Base-by-base conservation (phyloP, 2,113 vertebrate species). In the Aythya baeri region DNA sequence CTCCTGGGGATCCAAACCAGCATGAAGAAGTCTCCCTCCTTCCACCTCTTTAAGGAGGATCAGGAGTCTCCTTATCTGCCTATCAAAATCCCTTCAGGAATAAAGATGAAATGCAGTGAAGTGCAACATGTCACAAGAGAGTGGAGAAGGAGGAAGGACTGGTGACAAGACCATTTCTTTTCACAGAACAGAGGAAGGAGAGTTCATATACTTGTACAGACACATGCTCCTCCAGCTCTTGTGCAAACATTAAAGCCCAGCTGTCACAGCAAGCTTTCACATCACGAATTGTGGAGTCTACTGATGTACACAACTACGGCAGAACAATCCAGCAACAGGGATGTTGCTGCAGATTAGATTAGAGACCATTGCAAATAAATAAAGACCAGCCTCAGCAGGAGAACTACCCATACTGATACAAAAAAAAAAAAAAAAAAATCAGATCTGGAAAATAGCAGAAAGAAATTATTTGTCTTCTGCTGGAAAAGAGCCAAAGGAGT, bases 321-420 rank as follows among this genome's bases (percentile, higher is more conserved):
- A 6, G 49, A 94, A 92, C 52, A 83, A 49, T 3, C 6, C 49
- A 74, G 52, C 65, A 75, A 57, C 44, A 58, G 15, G 21, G 29
- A 38, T 52, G 15, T 57, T 75, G 20, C 36, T 67, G 43, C 87
- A 73, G 36, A 58, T 74, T 9, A 67, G 18, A 70, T 34, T 34
- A 80, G 17, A n/a, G 44, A 25, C 31, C 66, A 44, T 32, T 83
- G n/a, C 41, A 90, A 95, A 91, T 91, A 66, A 93, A 81, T 91
- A 62, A 93, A 83, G 49, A 66, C 38, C 50, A 82, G 31, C 5
- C 27, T 2, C 32, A 87, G 66, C 38, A 91, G n/a, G 46, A 84
- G 29, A 71, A 13, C 5, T 22, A 13, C 31, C 9, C 29, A 26
- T 34, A 14, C 52, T 50, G 15, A 59, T 4, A 55, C 4, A 38